These are phyloP conservation scores for Spisula subtruncata DNA, from an alignment of 2,888 invertebrate genomes.

Conservation along the genomic window DNA sequence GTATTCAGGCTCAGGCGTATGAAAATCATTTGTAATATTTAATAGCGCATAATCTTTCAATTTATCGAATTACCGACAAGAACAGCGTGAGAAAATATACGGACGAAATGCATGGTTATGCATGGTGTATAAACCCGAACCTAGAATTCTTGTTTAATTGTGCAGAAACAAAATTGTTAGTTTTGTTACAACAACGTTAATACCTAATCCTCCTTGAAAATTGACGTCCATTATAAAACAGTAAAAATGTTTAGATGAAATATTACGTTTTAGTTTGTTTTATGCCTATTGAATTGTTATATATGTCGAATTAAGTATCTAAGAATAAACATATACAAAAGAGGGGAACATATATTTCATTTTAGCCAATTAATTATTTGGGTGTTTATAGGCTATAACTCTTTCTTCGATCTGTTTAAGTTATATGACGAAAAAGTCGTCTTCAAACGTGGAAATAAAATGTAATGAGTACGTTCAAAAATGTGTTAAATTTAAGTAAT, in stretches of 20 bases:
- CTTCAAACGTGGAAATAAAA: slow-evolving; percentile 49
- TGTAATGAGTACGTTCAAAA: slow-evolving; percentile 43
- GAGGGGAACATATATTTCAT: background rate
- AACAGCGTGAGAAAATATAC: slow-evolving; percentile 45
- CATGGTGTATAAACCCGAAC: background rate
- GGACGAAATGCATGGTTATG: slow-evolving; percentile 15
- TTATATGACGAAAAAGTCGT: slow-evolving; percentile 23
- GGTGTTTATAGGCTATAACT: slow-evolving; percentile 37
- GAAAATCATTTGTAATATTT: slow-evolving; percentile 26
- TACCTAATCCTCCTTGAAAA: background rate
- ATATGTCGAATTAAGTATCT: background rate
- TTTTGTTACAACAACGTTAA: background rate
- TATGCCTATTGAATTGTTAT: background rate
- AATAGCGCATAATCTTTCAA: slow-evolving; percentile 51
- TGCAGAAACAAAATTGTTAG: slow-evolving; percentile 38
- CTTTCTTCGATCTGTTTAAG: slow-evolving; percentile 31
- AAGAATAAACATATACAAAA: background rate
- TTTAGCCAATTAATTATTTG: slow-evolving; percentile 2
- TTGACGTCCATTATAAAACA: background rate
- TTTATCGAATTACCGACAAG: slow-evolving; percentile 53
- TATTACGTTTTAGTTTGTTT: too few relatives aligned
- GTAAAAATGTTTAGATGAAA: background rate
- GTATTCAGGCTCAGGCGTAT: background rate
- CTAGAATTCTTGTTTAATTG: slow-evolving; percentile 35
- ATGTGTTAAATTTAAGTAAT: slow-evolving; percentile 60